Evolutionary conservation across 2,888 invertebrate species (phyloP), one percentile per base, ranked within the genome.

Genomic region (Chesias legatella): DNA sequence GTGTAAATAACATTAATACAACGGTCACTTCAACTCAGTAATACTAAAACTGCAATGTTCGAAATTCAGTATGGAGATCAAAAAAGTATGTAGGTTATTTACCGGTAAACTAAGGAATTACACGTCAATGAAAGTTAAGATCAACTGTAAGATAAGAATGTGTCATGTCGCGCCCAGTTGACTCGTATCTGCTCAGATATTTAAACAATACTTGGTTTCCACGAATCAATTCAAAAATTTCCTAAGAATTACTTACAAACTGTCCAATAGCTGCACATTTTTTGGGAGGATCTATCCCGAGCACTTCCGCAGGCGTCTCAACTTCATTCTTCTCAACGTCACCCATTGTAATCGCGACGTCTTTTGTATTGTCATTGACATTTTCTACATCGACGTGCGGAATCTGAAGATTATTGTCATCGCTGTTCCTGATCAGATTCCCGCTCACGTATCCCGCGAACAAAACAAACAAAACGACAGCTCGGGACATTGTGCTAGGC

Each of bases 201-300:
- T n/a, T n/a, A n/a, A n/a, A n/a, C n/a, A n/a, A n/a, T n/a, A n/a
- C n/a, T n/a, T n/a, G n/a, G n/a, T n/a, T n/a, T n/a, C n/a, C n/a
- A n/a, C n/a, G n/a, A n/a, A n/a, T n/a, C n/a, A n/a, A n/a, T n/a
- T n/a, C n/a, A n/a, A n/a, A n/a, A n/a, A n/a, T n/a, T n/a, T n/a
- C n/a, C n/a, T n/a, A n/a, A n/a, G n/a, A n/a, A 40, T 38, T 51
- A 80, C 82, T 74, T 68, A 83, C 83, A 50, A 71, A 79, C 47
- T 75, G 56, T 40, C 84, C 83, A 35, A 82, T 61, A 44, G 64
- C 56, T 7, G 58, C 72, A 46, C 84, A 84, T 29, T 60, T 50
- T 29, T 33, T 48, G 9, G 20, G 26, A 4, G 43, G 22, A 30
- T 25, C 28, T n/a, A 13, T 25, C 28, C 7, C 17, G 7, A 13